Percentiles rank a stretch among this genome's conserved stretches.
Conservation (phyloP, 2,888 invertebrate genomes). For the Leptinotarsa peninsularis region DNA sequence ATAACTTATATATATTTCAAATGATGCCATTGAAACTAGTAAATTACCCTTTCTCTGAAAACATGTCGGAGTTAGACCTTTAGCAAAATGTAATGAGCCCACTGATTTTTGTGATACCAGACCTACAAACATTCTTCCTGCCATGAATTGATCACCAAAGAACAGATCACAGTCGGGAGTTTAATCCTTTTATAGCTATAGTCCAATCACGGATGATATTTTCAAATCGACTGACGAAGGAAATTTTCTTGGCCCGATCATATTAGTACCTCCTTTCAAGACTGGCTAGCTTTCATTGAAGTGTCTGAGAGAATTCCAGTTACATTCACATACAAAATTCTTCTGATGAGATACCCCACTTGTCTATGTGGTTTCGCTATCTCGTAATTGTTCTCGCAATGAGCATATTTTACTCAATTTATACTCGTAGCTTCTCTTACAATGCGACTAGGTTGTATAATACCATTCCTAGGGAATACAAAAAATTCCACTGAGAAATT, state of each 20-base stretch:
- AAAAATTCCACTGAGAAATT: too few relatives aligned
- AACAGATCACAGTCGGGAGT: neutral
- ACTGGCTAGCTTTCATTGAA: too few relatives aligned
- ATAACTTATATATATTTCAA: neutral
- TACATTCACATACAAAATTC: too few relatives aligned
- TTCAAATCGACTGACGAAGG: neutral
- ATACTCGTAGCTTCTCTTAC: too few relatives aligned
- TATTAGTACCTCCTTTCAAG: too few relatives aligned
- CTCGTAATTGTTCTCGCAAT: too few relatives aligned
- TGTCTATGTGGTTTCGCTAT: too few relatives aligned
- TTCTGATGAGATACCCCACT: too few relatives aligned
- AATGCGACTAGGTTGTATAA: too few relatives aligned
- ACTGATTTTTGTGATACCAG: neutral
- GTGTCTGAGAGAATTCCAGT: too few relatives aligned
- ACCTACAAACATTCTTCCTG: neutral
- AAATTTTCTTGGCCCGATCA: neutral
- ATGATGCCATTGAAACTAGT: neutral
- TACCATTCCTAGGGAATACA: too few relatives aligned
- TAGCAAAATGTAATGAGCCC: neutral
- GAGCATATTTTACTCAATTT: too few relatives aligned
- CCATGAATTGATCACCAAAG: neutral
- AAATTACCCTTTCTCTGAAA: neutral
- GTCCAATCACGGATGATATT: neutral
- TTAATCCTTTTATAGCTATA: neutral
- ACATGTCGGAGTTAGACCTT: neutral